Evolutionary conservation across 2,113 vertebrate genomes (phyloP).

Genomic region (Notechis scutatus): DNA sequence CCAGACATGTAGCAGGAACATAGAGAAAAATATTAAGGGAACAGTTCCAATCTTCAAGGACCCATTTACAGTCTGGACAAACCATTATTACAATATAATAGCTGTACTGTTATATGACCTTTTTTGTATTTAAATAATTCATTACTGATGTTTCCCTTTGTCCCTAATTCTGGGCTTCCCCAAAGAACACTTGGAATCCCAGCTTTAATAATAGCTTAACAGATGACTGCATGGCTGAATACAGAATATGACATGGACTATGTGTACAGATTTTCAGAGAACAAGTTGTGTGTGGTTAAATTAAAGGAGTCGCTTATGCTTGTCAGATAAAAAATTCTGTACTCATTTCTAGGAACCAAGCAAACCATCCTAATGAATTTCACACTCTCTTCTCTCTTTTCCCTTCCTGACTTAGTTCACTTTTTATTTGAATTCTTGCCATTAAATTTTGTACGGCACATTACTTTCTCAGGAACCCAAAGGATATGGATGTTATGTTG

Average conservation of each 20-base stretch:
- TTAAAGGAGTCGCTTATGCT: not conserved
- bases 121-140: not conserved
- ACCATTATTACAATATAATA: not conserved
- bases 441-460: not conserved
- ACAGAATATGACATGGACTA: not conserved
- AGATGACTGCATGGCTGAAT: conserved; percentile 1
- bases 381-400: not conserved
- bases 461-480: not conserved
- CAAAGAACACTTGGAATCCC: not conserved
- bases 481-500: not conserved
- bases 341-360: not conserved
- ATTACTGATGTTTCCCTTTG: conserved; percentile 21
- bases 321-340: not conserved
- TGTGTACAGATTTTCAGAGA: rapidly evolving
- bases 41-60: not conserved
- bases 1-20: not conserved
- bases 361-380: not conserved
- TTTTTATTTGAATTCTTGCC: not conserved
- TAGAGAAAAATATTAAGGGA: not conserved
- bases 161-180: not conserved
- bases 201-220: not conserved
- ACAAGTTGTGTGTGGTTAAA: not conserved
- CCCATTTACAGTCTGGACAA: not conserved
- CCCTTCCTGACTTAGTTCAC: not conserved
- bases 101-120: not conserved